Evolutionary conservation across 2,113 vertebrate genomes (phyloP), one percentile per base, ranked within the genome.

Genomic region (Tragelaphus imberbis): DNA sequence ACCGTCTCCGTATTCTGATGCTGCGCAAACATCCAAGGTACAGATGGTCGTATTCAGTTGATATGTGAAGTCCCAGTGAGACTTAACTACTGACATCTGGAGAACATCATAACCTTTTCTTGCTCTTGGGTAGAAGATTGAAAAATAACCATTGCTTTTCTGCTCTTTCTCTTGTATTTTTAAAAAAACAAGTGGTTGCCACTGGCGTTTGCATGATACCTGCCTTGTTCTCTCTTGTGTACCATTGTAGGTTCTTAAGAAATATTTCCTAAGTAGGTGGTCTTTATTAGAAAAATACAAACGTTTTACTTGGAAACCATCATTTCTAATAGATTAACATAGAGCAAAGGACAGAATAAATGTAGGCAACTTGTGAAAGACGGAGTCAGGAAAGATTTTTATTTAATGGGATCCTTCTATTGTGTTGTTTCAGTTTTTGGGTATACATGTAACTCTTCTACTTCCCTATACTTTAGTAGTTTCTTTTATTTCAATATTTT

Each of bases 1-100:
- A 99, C 95, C 99, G 99, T 47, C 99, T 99, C 61, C 99, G 99
- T 84, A 98, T 99, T 96, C 98, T 99, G 87, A 99, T 99, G 98
- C 98, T 99, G 47, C 99, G 98, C 87, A 99, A 98, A 97, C 99
- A 99, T 94, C 99, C 99, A n/a, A 99, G 99, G 99, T 99, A 96
- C 36, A 2, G 49, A 25, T 44, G 21, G 40, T 91, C 51, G 30
- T 3, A 59, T 58, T 49, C 84, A n/a, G 27, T 77, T 84, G 77
- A 71, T 36, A 1, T 88, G 6, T 86, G 44, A 63, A n/a, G 75
- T 91, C 36, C 36, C 51, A 71, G 0, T 80, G 56, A 91, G 44
- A 82, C 7, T 51, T 65, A 49, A n/a, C 51, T 96, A 0, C 40
- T 47, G 79, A 53, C 28, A 56, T 63, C 8, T 68, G 30, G 63